Conservation (phyloP, 2,888 invertebrate species). For the Ferrisia virgata region DNA sequence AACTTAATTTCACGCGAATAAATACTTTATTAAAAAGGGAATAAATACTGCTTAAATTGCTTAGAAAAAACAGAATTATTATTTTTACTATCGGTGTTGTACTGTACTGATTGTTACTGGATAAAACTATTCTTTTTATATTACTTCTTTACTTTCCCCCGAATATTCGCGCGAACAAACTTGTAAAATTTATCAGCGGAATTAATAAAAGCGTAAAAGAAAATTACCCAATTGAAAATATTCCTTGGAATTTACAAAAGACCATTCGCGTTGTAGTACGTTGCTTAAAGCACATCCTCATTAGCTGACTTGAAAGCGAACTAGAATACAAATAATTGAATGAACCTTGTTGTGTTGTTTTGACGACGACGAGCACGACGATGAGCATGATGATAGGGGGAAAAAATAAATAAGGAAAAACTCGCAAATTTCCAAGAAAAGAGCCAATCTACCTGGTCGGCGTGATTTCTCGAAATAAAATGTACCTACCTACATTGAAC, state of each 20-base stretch:
- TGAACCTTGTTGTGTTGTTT: background rate
- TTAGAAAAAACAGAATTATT: no score
- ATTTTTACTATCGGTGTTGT: no score
- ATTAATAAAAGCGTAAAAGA: background rate
- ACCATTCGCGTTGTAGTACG: background rate
- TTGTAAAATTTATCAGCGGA: background rate
- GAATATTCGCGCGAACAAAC: background rate
- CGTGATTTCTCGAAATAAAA: background rate
- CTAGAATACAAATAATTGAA: constrained; percentile 9
- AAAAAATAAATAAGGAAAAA: no score
- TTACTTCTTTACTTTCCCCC: no score
- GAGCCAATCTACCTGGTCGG: background rate
- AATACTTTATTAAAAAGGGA: no score
- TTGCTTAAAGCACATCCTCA: background rate
- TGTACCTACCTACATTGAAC: background rate
- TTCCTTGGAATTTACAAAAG: background rate
- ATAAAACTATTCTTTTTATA: no score
- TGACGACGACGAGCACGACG: background rate
- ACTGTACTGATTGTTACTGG: no score
- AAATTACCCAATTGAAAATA: constrained; percentile 11
- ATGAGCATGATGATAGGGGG: no score
- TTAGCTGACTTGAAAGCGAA: background rate
- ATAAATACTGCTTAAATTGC: no score
- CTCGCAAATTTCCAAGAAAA: background rate
- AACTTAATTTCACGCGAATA: no score